phyloP scores from a whole-genome alignment of 1,140 invertebrate genomes.

The Zaprionus nigranus region DNA sequence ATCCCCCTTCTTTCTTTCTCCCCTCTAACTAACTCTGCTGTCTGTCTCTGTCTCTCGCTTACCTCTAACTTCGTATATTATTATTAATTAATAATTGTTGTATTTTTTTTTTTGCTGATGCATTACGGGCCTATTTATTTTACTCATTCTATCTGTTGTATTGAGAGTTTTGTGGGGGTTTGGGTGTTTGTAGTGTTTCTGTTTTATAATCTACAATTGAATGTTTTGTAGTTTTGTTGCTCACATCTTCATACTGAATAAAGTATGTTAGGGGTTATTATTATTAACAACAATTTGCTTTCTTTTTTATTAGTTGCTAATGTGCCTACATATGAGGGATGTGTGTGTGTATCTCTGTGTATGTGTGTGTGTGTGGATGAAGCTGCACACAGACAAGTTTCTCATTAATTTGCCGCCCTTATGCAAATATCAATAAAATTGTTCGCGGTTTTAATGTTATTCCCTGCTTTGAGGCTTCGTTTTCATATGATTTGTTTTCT shows the following conservation, averaged over 20 bases:
- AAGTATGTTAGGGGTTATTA: constrained; percentile 33
- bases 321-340: constrained; percentile 38
- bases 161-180: not conserved
- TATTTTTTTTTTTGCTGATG: constrained; percentile 28
- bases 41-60: constrained; percentile 15
- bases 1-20: constrained; percentile 38
- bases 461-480: constrained; percentile 19
- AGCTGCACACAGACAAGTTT: constrained; percentile 78
- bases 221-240: constrained; percentile 31
- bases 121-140: constrained; percentile 41
- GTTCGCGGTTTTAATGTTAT: constrained; percentile 47
- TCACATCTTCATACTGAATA: constrained; percentile 54
- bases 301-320: constrained; percentile 58
- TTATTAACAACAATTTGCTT: constrained; percentile 55
- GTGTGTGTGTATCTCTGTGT: constrained; percentile 30
- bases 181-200: constrained; percentile 5
- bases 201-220: constrained; percentile 38
- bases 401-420: constrained; percentile 77
- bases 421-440: constrained; percentile 65
- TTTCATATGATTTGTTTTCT: constrained; percentile 23
- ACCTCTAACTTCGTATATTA: constrained; percentile 63
- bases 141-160: constrained; percentile 1
- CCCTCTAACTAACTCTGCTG: not conserved
- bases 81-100: constrained; percentile 46
- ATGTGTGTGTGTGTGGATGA: constrained; percentile 26